Percentiles rank a stretch among this genome's conserved stretches.
Evolutionary conservation across 2,888 invertebrate genomes (phyloP).

Genomic region (Phengaris alcon): DNA sequence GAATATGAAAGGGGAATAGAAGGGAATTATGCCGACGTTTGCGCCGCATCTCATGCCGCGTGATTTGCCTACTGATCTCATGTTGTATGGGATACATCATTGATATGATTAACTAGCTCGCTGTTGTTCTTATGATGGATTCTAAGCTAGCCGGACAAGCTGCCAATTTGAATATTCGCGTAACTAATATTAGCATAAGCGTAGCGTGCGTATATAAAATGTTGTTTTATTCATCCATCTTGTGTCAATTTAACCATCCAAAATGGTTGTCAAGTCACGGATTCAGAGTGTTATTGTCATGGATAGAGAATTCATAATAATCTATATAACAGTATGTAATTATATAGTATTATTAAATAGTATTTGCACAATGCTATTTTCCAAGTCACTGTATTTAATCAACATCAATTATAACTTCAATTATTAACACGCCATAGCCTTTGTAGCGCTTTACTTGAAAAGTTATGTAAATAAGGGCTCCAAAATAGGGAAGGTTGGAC

Average conservation of each 20-base stretch:
- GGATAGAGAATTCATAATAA: too few species aligned
- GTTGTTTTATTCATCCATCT: not conserved
- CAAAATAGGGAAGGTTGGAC: conserved; percentile 18
- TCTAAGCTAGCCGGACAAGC: not conserved
- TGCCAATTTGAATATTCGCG: not conserved
- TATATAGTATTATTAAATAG: not conserved
- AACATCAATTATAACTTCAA: not conserved
- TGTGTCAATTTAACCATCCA: too few species aligned
- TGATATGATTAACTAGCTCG: not conserved
- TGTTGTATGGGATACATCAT: not conserved
- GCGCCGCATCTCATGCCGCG: not conserved
- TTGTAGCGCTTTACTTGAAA: conserved; percentile 1
- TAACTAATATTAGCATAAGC: not conserved
- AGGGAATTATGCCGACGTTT: not conserved
- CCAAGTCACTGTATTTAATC: conserved; percentile 7
- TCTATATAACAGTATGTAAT: not conserved
- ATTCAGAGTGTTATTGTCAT: too few species aligned
- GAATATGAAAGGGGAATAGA: conserved; percentile 11
- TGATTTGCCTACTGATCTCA: not conserved
- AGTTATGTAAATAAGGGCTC: conserved; percentile 20
- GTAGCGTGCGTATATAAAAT: not conserved
- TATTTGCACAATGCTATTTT: not conserved
- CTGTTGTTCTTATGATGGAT: not conserved
- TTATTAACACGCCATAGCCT: not conserved
- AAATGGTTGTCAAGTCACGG: too few species aligned